phyloP scores from a whole-genome alignment of 2,797 vertebrate genomes.

The Astyanax mexicanus region DNA sequence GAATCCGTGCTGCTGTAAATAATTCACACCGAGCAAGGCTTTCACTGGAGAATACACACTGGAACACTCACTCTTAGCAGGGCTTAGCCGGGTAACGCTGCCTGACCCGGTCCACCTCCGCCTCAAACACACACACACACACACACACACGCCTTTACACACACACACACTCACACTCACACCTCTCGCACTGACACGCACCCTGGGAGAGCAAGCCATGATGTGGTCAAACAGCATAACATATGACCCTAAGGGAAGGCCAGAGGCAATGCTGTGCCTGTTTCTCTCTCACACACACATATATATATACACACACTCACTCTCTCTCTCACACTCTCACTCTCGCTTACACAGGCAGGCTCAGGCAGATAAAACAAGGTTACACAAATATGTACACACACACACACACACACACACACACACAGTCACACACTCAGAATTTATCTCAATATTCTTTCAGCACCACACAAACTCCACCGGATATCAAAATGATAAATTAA shows the following conservation, averaged over 20 bases:
- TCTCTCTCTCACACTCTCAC: constrained; percentile 14
- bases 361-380: not conserved
- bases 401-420: constrained; percentile 31
- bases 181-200: constrained; percentile 49
- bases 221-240: constrained; percentile 69
- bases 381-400: constrained; percentile 21
- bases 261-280: constrained; percentile 56
- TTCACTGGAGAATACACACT: constrained; percentile 47
- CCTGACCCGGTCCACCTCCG: constrained; percentile 28
- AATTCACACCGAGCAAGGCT: constrained; percentile 55
- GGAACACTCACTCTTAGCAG: constrained; percentile 49
- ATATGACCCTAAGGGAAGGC: constrained; percentile 66
- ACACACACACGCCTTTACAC: constrained; percentile 22
- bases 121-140: constrained; percentile 30
- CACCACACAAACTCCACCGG: too few species aligned
- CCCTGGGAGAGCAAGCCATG: constrained; percentile 57
- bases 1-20: constrained; percentile 56
- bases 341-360: not conserved
- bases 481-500: too few species aligned
- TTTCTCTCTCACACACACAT: constrained; percentile 28
- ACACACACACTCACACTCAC: constrained; percentile 24
- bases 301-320: constrained; percentile 10
- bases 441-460: not conserved
- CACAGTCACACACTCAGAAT: constrained; percentile 30
- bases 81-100: constrained; percentile 39